Evolutionary conservation across 2,113 vertebrate species (phyloP).

Genomic region (Ahaetulla prasina): DNA sequence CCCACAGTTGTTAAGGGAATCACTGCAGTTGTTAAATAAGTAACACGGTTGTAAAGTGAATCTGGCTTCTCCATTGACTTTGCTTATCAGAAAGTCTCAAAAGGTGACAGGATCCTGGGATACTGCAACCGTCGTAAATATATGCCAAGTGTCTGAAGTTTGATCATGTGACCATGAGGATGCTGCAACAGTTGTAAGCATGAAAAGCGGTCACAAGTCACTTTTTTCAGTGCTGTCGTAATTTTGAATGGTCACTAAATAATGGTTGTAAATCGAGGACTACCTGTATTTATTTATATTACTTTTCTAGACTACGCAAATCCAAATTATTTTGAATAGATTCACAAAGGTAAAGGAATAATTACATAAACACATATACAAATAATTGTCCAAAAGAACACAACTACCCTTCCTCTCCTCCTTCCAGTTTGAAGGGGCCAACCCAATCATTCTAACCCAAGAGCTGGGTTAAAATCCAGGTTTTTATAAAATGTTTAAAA

Average conservation of each 20-base stretch:
- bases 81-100: background rate
- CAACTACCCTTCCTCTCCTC: background rate
- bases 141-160: too few species aligned
- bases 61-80: background rate
- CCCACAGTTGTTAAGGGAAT: background rate
- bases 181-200: too few species aligned
- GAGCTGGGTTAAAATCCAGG: background rate
- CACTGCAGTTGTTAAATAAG: background rate
- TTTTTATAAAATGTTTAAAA: background rate
- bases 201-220: too few species aligned
- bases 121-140: too few species aligned
- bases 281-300: background rate
- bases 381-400: background rate
- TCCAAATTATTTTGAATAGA: background rate
- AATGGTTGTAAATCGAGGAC: too few species aligned
- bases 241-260: too few species aligned
- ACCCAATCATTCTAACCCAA: background rate
- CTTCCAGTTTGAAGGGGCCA: background rate
- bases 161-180: too few species aligned
- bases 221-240: too few species aligned
- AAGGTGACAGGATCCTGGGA: too few species aligned
- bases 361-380: background rate
- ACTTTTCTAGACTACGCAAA: background rate
- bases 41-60: background rate
- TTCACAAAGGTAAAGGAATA: background rate